phyloP scores from a whole-genome alignment of 2,797 vertebrate genomes.

The Halcyon chelicuti region DNA sequence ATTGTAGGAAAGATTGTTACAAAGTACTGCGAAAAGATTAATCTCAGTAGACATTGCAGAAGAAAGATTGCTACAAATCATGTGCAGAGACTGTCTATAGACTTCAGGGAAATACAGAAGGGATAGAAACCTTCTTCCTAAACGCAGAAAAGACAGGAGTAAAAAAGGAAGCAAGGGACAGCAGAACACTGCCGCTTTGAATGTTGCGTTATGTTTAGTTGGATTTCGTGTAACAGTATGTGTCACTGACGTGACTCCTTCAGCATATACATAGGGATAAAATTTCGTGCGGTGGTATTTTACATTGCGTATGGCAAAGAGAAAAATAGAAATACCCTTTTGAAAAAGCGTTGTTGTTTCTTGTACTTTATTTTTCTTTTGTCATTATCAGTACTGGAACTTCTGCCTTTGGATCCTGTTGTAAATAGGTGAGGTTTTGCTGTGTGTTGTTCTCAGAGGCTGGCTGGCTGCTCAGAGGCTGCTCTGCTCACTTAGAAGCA shows the following conservation, averaged over 20 bases:
- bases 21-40: slow-evolving; percentile 9
- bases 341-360: not conserved
- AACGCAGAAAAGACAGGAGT: slow-evolving; percentile 8
- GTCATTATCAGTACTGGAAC: not conserved
- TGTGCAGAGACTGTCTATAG: not conserved
- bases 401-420: not conserved
- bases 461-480: not conserved
- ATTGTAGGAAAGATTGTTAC: not conserved
- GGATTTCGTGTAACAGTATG: not conserved
- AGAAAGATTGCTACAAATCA: slow-evolving; percentile 23
- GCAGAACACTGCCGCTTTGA: slow-evolving; percentile 5
- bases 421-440: not conserved
- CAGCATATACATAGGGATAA: not conserved
- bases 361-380: slow-evolving; percentile 6
- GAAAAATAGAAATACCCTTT: not conserved
- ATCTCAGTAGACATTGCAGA: slow-evolving; percentile 10
- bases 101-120: not conserved
- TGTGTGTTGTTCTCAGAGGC: not conserved
- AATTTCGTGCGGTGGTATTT: not conserved
- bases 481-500: not conserved
- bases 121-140: slow-evolving; percentile 25
- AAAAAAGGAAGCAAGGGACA: slow-evolving; percentile 22
- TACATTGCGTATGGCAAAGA: not conserved
- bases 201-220: slow-evolving; percentile 25
- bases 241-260: slow-evolving; percentile 34